Evolutionary conservation across 2,797 vertebrate genomes (phyloP).

Genomic region (Girardinus metallicus): DNA sequence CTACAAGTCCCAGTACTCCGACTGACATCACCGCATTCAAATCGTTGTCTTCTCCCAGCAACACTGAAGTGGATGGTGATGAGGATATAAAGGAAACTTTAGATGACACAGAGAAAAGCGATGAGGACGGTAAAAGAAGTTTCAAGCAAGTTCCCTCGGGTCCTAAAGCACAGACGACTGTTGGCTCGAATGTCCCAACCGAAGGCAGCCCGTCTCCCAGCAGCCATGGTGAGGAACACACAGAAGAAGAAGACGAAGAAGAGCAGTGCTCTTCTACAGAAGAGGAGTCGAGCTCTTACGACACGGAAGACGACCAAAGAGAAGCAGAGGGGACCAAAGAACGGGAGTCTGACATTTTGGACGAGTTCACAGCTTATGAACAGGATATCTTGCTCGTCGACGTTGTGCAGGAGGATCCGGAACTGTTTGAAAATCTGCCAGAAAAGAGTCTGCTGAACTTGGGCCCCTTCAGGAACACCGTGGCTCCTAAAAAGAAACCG

Average conservation of each 20-base stretch:
- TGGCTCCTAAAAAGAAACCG: constrained; percentile 33
- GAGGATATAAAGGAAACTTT: constrained; percentile 12
- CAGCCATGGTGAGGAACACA: constrained; percentile 24
- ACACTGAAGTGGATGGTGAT: constrained; percentile 2
- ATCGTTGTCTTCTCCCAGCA: neutral
- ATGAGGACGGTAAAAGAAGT: constrained; percentile 1
- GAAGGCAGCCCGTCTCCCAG: constrained; percentile 28
- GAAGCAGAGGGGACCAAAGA: constrained; percentile 30
- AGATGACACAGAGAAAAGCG: constrained; percentile 2
- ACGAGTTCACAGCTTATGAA: constrained; percentile 88
- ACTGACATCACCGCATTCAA: neutral
- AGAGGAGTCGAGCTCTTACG: neutral
- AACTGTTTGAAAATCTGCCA: constrained; percentile 84
- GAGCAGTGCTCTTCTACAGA: neutral
- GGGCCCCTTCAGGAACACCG: constrained; percentile 39
- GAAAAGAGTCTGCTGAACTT: constrained; percentile 58
- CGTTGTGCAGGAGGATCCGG: constrained; percentile 90
- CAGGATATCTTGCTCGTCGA: constrained; percentile 92
- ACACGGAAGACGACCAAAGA: neutral
- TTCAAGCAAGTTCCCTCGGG: constrained; percentile 10
- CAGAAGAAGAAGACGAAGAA: constrained; percentile 5
- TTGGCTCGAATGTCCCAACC: constrained; percentile 7
- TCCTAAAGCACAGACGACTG: neutral
- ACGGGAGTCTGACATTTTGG: constrained; percentile 43
- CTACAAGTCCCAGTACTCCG: neutral